These are phyloP conservation scores for Cryptophagus acutangulus DNA, from an alignment of 2,888 invertebrate species.

Conservation along the genomic window DNA sequence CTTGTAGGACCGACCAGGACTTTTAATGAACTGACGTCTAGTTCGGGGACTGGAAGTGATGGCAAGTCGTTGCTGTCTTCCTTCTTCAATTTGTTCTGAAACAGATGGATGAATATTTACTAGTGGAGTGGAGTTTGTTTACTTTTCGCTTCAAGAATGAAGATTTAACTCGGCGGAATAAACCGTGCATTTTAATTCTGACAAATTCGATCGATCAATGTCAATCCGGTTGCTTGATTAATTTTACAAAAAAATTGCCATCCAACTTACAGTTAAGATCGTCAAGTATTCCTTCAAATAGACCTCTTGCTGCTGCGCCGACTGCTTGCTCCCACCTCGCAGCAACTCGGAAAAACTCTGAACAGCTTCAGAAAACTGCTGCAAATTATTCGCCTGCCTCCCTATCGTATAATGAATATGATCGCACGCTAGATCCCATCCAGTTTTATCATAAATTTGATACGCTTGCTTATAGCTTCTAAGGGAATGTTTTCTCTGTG, in stretches of 20 bases:
- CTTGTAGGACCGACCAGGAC: slow-evolving; percentile 63
- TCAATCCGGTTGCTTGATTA: not conserved
- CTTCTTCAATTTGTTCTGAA: slow-evolving; percentile 42
- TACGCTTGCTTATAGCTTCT: slow-evolving; percentile 89
- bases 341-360: slow-evolving; percentile 75
- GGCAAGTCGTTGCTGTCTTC: slow-evolving; percentile 40
- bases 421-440: slow-evolving; percentile 91
- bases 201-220: too few relatives aligned
- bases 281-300: slow-evolving; percentile 85
- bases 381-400: slow-evolving; percentile 78
- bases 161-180: too few relatives aligned
- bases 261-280: slow-evolving; percentile 66
- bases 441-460: slow-evolving; percentile 65
- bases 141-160: too few relatives aligned
- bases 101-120: slow-evolving; percentile 13
- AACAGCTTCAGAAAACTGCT: slow-evolving; percentile 64
- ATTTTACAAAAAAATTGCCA: slow-evolving; percentile 14
- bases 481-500: slow-evolving; percentile 86
- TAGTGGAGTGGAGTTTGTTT: too few relatives aligned
- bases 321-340: slow-evolving; percentile 65
- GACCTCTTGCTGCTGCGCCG: slow-evolving; percentile 67
- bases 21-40: slow-evolving; percentile 63
- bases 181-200: too few relatives aligned
- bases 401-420: slow-evolving; percentile 94
- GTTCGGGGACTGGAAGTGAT: slow-evolving; percentile 69